These are phyloP conservation scores for Calidris pygmaea DNA, from an alignment of 2,113 vertebrate genomes.

Conservation along the genomic window DNA sequence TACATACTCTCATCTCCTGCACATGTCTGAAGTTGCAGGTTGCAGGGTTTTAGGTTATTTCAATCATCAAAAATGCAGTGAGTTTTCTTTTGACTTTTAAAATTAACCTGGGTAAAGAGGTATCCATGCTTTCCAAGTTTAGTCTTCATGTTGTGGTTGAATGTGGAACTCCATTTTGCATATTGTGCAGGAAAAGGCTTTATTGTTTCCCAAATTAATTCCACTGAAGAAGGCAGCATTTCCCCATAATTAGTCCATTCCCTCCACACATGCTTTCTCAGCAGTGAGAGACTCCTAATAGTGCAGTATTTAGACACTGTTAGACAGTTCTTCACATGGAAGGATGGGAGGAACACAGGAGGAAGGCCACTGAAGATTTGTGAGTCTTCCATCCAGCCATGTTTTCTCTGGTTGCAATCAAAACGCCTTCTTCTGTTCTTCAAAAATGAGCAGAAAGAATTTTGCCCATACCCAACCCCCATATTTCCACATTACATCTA, in stretches of 20 bases:
- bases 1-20: background rate
- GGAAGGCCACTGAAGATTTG: background rate
- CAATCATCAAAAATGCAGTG: background rate
- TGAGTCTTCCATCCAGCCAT: background rate
- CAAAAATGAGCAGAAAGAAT: background rate
- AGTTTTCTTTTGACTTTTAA: background rate
- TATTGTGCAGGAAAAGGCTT: background rate
- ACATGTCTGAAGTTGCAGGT: background rate
- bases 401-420: background rate
- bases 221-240: background rate
- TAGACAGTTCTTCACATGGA: background rate
- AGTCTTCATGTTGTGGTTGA: background rate
- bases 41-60: background rate
- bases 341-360: background rate
- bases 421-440: background rate
- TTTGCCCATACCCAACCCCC: background rate
- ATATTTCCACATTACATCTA: background rate
- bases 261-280: background rate
- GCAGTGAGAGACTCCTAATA: background rate
- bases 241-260: background rate
- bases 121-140: background rate
- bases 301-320: background rate
- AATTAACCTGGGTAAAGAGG: background rate
- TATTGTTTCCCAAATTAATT: background rate
- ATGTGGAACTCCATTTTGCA: background rate